phyloP scores from a whole-genome alignment of 2,797 vertebrate genomes.

The Peromyscus eremicus region DNA sequence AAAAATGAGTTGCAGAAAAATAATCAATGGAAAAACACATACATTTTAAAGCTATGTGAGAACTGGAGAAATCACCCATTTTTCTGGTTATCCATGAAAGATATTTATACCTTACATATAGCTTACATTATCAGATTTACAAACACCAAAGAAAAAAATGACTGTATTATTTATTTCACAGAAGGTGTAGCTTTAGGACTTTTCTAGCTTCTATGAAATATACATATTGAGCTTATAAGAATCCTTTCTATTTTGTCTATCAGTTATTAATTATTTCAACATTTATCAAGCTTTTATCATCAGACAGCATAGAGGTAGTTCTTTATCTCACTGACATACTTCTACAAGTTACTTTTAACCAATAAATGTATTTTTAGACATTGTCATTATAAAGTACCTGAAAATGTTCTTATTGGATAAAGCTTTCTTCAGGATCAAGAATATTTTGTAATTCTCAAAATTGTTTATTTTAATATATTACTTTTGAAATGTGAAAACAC shows the following conservation, averaged over 20 bases:
- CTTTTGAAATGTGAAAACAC: background rate
- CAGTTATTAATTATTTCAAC: background rate
- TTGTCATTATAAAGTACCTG: background rate
- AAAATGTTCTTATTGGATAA: background rate
- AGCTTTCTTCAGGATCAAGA: background rate
- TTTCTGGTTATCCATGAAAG: background rate
- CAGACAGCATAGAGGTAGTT: background rate
- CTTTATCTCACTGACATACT: background rate
- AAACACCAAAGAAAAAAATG: background rate
- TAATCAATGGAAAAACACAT: too few species aligned
- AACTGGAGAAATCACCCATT: background rate
- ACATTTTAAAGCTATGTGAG: background rate
- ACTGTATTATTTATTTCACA: background rate
- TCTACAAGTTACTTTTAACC: background rate
- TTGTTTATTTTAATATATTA: background rate
- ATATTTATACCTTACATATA: background rate
- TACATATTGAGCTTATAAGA: background rate
- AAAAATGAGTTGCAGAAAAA: background rate
- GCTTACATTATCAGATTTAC: background rate
- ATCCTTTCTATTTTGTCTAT: background rate
- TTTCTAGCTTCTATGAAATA: background rate
- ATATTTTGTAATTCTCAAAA: background rate
- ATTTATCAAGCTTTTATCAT: background rate
- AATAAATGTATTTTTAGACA: conserved; percentile 24
- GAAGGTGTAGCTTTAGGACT: background rate